Evolutionary conservation across 2,888 invertebrate species (phyloP), one percentile per base, ranked within the genome.

Genomic region (Trachelus stipa): DNA sequence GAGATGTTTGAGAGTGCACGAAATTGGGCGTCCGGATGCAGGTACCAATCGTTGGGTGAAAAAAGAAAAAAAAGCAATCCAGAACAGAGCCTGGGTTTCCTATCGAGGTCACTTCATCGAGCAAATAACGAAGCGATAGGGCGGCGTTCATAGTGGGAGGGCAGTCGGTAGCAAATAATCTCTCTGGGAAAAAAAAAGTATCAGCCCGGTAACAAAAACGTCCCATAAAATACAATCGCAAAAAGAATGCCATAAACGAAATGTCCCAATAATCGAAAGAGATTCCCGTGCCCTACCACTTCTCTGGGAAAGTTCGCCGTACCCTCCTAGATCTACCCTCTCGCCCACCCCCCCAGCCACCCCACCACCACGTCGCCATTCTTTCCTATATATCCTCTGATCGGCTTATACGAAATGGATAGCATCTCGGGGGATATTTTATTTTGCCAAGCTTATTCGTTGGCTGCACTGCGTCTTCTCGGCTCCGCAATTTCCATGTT

Each of bases 241-340:
- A 79, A 79, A 79, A 76, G 73, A 76, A 76, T 77, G 76, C 81
- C 77, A 83, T 81, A 81, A 81, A 82, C 81, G 83, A 85, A 84
- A 88, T 82, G 85, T 83, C 82, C 85, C 84, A 85, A 85, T 87
- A 86, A 88, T 86, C 85, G 85, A 85, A 85, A 85, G 81, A 84
- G 82, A 86, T 85, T 85, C 81, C 78, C 83, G 76, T 77, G 79
- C 82, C 79, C 77, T 71, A 12, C 33, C 71, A 31, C 71, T 31
- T 31, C 71, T 56, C 56, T 11, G 31, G 71, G 4, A 71, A 71
- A 71, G 71, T 78, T 75, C 75, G 77, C 74, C 73, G 56, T 76
- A 74, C 34, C 73, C 69, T 74, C 37, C 33, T 31, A 34, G 78
- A 30, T 73, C 68, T 35, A 35, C 33, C 23, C 56, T 56, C 56